A percentile compares a stretch with the other conserved stretches of the same genome.
Evolutionary conservation across 2,888 invertebrate species (phyloP).

Genomic region (Coecobrya sp.): DNA sequence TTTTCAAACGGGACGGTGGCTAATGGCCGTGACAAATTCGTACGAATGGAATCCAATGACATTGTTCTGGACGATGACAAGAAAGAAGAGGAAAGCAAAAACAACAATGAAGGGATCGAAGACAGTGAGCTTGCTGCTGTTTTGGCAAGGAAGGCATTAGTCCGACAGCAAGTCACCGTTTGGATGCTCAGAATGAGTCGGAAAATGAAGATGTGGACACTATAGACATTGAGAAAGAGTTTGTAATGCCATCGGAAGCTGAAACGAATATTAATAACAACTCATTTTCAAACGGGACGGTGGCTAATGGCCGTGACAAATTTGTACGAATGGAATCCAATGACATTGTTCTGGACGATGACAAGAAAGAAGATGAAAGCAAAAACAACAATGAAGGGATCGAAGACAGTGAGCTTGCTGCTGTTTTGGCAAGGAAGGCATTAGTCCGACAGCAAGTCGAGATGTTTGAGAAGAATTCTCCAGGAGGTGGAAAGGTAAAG

Average conservation of each 20-base stretch:
- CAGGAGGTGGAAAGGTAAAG: slow-evolving; percentile 58
- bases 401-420: slow-evolving; percentile 50
- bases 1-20: not conserved
- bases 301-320: slow-evolving; percentile 42
- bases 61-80: slow-evolving; percentile 41
- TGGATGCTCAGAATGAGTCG: slow-evolving; percentile 46
- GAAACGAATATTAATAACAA: slow-evolving; percentile 56
- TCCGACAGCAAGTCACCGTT: slow-evolving; percentile 50
- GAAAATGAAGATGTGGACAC: slow-evolving; percentile 61
- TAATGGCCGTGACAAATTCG: not conserved
- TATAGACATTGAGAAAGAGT: slow-evolving; percentile 67
- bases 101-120: not conserved
- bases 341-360: slow-evolving; percentile 46
- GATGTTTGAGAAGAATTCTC: slow-evolving; percentile 73
- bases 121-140: slow-evolving; percentile 54
- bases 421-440: slow-evolving; percentile 65
- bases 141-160: slow-evolving; percentile 72
- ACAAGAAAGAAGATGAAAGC: not conserved
- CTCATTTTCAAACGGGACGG: not conserved
- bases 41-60: slow-evolving; percentile 38
- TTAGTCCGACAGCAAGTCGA: slow-evolving; percentile 72
- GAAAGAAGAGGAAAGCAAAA: not conserved
- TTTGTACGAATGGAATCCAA: too few species aligned
- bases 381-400: not conserved
- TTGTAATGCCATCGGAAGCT: slow-evolving; percentile 40